Conservation (phyloP, 2,797 vertebrate genomes). For the Acipenser oxyrinchus region DNA sequence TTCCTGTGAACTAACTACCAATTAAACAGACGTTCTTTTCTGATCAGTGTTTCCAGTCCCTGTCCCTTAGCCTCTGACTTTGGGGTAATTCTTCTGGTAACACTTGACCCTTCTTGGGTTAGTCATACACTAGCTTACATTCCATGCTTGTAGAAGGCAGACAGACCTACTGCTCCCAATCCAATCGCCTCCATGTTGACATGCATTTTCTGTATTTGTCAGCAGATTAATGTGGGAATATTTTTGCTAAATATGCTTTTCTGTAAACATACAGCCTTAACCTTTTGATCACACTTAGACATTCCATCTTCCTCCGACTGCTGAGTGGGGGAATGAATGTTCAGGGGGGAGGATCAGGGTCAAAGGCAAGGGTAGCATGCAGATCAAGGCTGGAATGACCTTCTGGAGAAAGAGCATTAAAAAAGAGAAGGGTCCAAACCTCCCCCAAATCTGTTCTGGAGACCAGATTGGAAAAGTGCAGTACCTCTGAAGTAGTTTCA, state of each 20-base stretch:
- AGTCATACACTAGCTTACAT: neutral
- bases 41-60: neutral
- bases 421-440: constrained; percentile 1
- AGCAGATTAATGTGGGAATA: constrained; percentile 9
- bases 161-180: neutral
- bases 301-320: neutral
- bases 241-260: constrained; percentile 8
- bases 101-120: neutral
- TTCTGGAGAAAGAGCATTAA: neutral
- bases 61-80: constrained; percentile 2
- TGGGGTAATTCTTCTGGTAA: constrained; percentile 6
- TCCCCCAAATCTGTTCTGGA: neutral
- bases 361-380: neutral
- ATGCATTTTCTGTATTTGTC: constrained; percentile 6
- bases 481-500: too few species aligned
- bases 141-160: neutral
- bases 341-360: too few species aligned
- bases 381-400: constrained; percentile 3
- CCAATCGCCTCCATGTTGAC: constrained; percentile 1
- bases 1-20: neutral
- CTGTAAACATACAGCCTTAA: constrained; percentile 1
- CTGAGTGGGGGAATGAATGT: neutral
- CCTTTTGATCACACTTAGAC: neutral
- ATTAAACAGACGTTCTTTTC: constrained; percentile 1
- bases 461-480: neutral